These are phyloP conservation scores for Ailurus styani DNA, from an alignment of 2,113 vertebrate genomes.

Conservation along the genomic window DNA sequence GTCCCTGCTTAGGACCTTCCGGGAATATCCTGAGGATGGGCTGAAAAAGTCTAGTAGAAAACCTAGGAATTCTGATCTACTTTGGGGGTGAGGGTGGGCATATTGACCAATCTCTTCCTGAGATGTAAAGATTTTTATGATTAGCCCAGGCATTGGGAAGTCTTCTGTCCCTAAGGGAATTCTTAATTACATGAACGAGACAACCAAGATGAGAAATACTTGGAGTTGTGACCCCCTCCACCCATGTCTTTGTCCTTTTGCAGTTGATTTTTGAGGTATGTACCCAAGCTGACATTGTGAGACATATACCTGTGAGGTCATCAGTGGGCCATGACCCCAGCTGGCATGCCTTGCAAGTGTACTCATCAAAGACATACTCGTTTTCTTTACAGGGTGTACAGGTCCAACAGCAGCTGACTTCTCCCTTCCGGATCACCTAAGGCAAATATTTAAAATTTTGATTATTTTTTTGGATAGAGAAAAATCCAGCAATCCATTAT, in stretches of 20 bases:
- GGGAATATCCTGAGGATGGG: not conserved
- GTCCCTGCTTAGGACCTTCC: not conserved
- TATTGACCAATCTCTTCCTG: not conserved
- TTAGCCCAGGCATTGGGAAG: not conserved
- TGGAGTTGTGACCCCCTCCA: not conserved
- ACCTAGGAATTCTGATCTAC: not conserved
- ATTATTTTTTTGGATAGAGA: not conserved
- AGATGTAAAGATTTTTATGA: not conserved
- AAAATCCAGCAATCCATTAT: not conserved
- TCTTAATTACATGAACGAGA: not conserved
- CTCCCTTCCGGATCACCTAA: conserved; percentile 98
- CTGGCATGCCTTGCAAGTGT: conserved; percentile 95
- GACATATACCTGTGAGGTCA: conserved; percentile 90
- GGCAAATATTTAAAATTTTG: not conserved
- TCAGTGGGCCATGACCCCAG: conserved; percentile 95
- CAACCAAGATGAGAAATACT: not conserved
- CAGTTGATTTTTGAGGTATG: not conserved
- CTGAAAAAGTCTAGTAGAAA: not conserved
- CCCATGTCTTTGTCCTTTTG: not conserved
- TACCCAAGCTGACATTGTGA: not conserved
- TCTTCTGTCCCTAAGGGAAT: not conserved
- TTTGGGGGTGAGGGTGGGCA: not conserved
- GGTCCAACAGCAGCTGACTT: conserved; percentile 99
- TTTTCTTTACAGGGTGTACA: conserved; percentile 98
- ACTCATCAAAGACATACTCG: conserved; percentile 95